Base-by-base conservation (phyloP, 2,888 invertebrate genomes). In the Arrhopalites spinosus region DNA sequence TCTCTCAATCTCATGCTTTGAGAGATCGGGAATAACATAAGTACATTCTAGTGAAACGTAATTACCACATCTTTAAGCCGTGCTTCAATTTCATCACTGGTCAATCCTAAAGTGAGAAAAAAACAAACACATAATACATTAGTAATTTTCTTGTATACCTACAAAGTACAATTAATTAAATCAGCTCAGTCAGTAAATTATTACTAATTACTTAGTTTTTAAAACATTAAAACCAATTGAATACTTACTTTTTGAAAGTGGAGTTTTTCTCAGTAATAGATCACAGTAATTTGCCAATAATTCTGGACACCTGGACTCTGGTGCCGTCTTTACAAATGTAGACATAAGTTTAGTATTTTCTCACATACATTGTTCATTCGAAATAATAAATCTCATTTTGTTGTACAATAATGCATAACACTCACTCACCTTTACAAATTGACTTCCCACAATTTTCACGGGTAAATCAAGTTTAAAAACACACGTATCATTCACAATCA, bases 221-320 rank as follows among this genome's bases (percentile, higher is more conserved):
- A 7, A 45, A 30, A 45, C 45, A 11, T 45, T n/a, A n/a, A n/a
- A n/a, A n/a, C n/a, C n/a, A n/a, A n/a, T n/a, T n/a, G n/a, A n/a
- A n/a, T n/a, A n/a, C n/a, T n/a, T n/a, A 83, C 95, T 91, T 87
- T 98, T 98, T 87, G 97, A 97, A 80, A 98, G 88, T 30, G 96
- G 96, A 73, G 98, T 98, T 85, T 96, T 94, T 83, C 99, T 89
- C 84, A 99, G 88, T 84, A 99, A 88, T 94, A 99, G 96, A 91
- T 99, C 99, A 90, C 99, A 99, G 89, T 97, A 99, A 87, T 98
- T 99, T 73, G 99, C 99, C 83, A 99, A 89, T 78, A 99, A 89
- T 87, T 99, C 99, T 50, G 99, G 99, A 86, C 98, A 99, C 86
- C 97, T 96, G 81, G 98, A 98, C 86, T 99, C 98, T 2, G 97